These are phyloP conservation scores for Aspidiotus rigidus DNA, from an alignment of 2,888 invertebrate species.

Conservation along the genomic window DNA sequence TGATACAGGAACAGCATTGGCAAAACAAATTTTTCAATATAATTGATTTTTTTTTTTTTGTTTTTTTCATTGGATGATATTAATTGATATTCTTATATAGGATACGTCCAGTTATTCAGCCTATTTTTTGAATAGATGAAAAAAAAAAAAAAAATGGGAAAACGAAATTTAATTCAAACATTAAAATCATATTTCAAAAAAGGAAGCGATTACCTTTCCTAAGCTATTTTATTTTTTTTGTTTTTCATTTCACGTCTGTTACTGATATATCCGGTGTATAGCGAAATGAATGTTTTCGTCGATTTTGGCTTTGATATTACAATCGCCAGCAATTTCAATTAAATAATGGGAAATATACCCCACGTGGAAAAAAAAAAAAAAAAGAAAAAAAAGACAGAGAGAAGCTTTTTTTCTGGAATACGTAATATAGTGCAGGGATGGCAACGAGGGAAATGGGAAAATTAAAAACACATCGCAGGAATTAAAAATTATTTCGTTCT, in stretches of 20 bases:
- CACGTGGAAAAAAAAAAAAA: slow-evolving; percentile 20
- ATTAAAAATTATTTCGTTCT: slow-evolving; percentile 31
- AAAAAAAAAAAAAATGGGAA: slow-evolving; percentile 10
- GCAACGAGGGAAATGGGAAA: slow-evolving; percentile 18
- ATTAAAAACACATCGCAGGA: slow-evolving; percentile 27
- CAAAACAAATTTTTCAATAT: slow-evolving; percentile 24
- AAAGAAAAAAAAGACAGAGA: slow-evolving; percentile 18
- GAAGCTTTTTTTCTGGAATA: neutral
- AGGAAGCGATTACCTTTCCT: slow-evolving; percentile 24
- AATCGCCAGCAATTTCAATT: slow-evolving; percentile 33
- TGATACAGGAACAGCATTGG: neutral
- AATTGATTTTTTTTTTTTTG: slow-evolving; percentile 15
- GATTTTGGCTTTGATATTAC: slow-evolving; percentile 32
- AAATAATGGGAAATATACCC: slow-evolving; percentile 23
- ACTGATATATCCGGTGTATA: slow-evolving; percentile 15
- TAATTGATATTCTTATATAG: slow-evolving; percentile 32
- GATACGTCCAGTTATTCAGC: slow-evolving; percentile 24
- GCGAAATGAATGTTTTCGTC: slow-evolving; percentile 25
- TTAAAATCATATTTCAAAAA: slow-evolving; percentile 19
- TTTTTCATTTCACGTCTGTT: slow-evolving; percentile 3
- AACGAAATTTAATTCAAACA: slow-evolving; percentile 24
- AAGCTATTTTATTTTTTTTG: slow-evolving; percentile 12
- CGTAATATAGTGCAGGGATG: slow-evolving; percentile 16
- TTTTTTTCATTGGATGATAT: slow-evolving; percentile 28
- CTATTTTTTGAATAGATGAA: slow-evolving; percentile 14